Evolutionary conservation across 2,888 invertebrate genomes (phyloP), one percentile per base, ranked within the genome.

Genomic region (Dynastes grantii): DNA sequence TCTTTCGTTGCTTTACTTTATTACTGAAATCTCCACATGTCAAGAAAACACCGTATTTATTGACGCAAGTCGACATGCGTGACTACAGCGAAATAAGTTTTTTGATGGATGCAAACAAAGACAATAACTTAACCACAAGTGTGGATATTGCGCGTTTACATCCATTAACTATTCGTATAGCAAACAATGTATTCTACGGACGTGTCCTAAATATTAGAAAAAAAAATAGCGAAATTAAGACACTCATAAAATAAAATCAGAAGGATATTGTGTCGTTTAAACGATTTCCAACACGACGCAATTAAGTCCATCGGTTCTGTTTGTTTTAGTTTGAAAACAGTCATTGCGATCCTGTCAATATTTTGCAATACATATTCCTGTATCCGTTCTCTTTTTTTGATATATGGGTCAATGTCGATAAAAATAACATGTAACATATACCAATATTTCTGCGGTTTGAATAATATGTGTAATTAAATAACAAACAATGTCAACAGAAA

Each of bases 371-470:
- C 40, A 37, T 58, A 58, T 22, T 58, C 73, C 73, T 40, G 40
- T 58, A 58, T 58, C 73, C 73, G 73, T 55, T 73, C 58, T 16
- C 16, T 58, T 73, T 58, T 45, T 61, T 58, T 58, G 29, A 71
- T 73, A 58, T 73, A 49, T 67, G 22, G 73, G 73, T 73, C 73
- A 73, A 73, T 58, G 73, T 40, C 73, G 58, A 58, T 73, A 73
- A 73, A 58, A 58, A 73, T 73, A 73, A 58, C 73, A 32, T n/a
- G 16, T 13, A 37, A 37, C 70, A 58, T 73, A 58, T 40, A 22
- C n/a, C 55, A 4, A 58, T 16, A 22, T 58, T 73, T 73, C 73
- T 40, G 6, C 58, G 22, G 58, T 58, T 73, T 73, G 73, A 73
- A 73, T 29, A 11, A 53, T 22, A 29, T 53, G 51, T 51, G 68